A percentile compares a stretch with the other conserved stretches of the same genome.
Evolutionary conservation across 2,113 vertebrate genomes (phyloP).

Genomic region (Barbus barbus): DNA sequence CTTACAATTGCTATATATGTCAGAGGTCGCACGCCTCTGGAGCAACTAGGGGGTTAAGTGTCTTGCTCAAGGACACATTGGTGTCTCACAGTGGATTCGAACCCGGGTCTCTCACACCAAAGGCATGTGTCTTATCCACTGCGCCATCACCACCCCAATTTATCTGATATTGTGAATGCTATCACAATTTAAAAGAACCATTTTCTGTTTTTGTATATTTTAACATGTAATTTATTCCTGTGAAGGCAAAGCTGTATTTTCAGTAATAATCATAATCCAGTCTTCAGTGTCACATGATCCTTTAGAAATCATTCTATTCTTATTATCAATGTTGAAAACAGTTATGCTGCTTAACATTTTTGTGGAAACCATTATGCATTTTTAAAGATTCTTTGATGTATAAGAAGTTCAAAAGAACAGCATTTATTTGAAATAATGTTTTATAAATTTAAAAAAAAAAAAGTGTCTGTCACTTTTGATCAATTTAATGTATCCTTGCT

Average conservation of each 20-base stretch:
- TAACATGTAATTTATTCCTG: neutral
- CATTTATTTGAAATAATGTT: neutral
- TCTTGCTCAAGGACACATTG: too few species aligned
- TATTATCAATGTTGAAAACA: neutral
- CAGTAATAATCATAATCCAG: neutral
- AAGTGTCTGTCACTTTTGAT: neutral
- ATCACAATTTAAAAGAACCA: neutral
- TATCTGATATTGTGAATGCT: neutral
- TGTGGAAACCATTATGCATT: too few species aligned
- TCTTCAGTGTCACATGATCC: neutral
- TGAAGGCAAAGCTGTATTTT: neutral
- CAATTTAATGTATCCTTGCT: neutral
- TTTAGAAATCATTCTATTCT: neutral
- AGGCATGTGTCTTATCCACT: too few species aligned
- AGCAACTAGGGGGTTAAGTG: too few species aligned
- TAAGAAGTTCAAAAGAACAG: too few species aligned
- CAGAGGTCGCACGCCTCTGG: too few species aligned
- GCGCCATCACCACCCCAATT: too few species aligned
- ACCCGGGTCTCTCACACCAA: too few species aligned
- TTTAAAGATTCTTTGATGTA: too few species aligned
- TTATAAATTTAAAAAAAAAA: neutral
- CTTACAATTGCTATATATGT: too few species aligned
- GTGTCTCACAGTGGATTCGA: too few species aligned
- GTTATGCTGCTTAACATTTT: neutral
- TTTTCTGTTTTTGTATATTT: too few species aligned